A percentile compares a stretch with the other conserved stretches of the same genome.
Evolutionary conservation across 2,797 vertebrate species (phyloP).

Genomic region (Ficedula albicollis): DNA sequence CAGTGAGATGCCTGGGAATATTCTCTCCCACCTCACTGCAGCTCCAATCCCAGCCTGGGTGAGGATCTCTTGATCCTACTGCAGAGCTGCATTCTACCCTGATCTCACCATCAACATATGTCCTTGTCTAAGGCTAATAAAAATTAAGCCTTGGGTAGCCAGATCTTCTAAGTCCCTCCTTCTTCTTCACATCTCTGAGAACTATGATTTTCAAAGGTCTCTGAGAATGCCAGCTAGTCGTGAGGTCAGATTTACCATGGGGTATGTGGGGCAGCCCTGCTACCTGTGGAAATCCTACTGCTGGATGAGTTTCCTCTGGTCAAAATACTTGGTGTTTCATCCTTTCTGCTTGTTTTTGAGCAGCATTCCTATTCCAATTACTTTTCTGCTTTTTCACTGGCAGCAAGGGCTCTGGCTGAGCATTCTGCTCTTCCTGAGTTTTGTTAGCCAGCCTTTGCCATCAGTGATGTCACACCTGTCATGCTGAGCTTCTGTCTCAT

Average conservation of each 20-base stretch:
- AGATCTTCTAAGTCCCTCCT: neutral
- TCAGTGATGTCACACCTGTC: conserved; percentile 1
- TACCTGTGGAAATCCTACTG: neutral
- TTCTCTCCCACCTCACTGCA: neutral
- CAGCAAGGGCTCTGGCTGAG: neutral
- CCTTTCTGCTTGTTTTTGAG: neutral
- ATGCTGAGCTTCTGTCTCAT: neutral
- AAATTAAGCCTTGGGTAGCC: neutral
- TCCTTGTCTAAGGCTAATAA: neutral
- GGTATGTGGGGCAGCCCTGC: rapidly evolving
- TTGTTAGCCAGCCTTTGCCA: neutral
- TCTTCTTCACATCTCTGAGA: neutral
- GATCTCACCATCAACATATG: neutral
- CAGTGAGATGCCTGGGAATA: neutral
- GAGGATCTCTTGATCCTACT: neutral
- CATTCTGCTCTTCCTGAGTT: neutral
- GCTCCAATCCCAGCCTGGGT: neutral
- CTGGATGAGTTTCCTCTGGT: neutral
- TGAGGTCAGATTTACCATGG: neutral
- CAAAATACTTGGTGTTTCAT: neutral
- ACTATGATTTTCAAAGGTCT: neutral
- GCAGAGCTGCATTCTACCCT: neutral
- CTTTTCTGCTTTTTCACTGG: neutral
- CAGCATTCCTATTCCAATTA: neutral
- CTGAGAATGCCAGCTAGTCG: neutral